Base-by-base conservation (phyloP, 2,888 invertebrate genomes). In the Meliscaeva auricollis region DNA sequence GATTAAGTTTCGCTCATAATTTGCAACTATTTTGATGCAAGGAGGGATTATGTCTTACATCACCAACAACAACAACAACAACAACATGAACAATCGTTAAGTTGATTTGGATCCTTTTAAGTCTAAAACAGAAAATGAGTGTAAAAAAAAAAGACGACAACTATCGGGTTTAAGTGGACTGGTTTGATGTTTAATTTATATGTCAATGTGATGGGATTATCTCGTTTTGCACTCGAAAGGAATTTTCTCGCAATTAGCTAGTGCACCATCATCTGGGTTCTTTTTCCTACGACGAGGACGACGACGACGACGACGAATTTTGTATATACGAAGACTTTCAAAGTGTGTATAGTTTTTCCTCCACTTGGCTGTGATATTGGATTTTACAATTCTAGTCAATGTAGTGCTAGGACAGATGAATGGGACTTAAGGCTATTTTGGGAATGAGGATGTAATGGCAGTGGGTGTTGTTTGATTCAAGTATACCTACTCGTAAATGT, bases 21-120 rank as follows among this genome's bases (percentile, higher is more conserved):
- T 84, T 84, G 41, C n/a, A n/a, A 46, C 79, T 22, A 72, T 79
- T 84, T 60, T 70, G 22, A 79, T 75, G 70, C 75, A 79, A 66
- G 44, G 64, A 30, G 4, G n/a, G 22, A 26, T 46, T 66, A 13
- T 32, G 17, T 4, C 13, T n/a, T n/a, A 35, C 38, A 46, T 20
- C 41, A 62, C 26, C 62, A 38, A 60, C 38, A 35, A 35, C 8
- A 9, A 32, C 4, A 32, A 32, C 35, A 35, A 35, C 0, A 38
- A 38, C 38, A 11, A 38, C 26, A 38, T 35, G 3, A 0, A 38
- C 38, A 38, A 17, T 13, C n/a, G 30, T 46, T 56, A 38, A 44
- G 46, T 35, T 60, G 30, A 60, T 56, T 52, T 60, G 30, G 30
- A 78, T 72, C 20, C 56, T 32, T 48, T 52, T 73, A 48, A 66